Base-by-base conservation (phyloP, 2,113 vertebrate genomes). In the Elgaria multicarinata region DNA sequence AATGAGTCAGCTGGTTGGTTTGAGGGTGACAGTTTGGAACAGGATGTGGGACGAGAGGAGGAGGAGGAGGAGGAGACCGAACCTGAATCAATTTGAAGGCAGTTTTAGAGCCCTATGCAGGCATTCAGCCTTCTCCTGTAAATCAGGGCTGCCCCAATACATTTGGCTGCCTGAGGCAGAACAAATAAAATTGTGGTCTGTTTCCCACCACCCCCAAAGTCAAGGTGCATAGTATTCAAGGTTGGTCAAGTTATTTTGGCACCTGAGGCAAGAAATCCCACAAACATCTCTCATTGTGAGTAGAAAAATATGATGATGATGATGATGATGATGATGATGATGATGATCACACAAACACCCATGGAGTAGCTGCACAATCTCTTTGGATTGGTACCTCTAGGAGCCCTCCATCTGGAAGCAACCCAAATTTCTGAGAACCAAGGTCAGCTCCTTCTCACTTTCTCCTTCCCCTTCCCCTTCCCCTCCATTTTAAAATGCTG, bases 1-100 rank as follows among this genome's bases (percentile, higher is more conserved):
- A 83, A 82, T 88, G 87, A 88, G 67, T 88, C 87, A 88, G 67
- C 67, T 74, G 79, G 79, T 82, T 69, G 26, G 69, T 53, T 82
- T 82, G 44, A 74, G 55, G 84, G 79, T 88, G 79, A 83, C 71
- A 62, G 50, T 88, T 42, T 88, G 79, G 71, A 74, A 88, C 67
- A 88, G 87, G 87, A 88, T 88, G 71, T 88, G 87, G 39, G 87
- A 44, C 87, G 36, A 74, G 36, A 24, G 31, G 69, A 26, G 33
- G 55, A 55, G 36, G 71, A 39, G n/a, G 16, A 42, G 13, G 26
- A 44, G 26, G 62, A 84, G 20, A 50, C 16, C 20, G 50, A 24
- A 50, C 8, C 64, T 46, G 20, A 31, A 71, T 84, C 26, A 84
- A 44, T 44, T 5, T 46, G 28, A 46, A 10, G 82, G 44, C 31